Evolutionary conservation across 2,113 vertebrate genomes (phyloP).

Genomic region (Lampris incognitus): DNA sequence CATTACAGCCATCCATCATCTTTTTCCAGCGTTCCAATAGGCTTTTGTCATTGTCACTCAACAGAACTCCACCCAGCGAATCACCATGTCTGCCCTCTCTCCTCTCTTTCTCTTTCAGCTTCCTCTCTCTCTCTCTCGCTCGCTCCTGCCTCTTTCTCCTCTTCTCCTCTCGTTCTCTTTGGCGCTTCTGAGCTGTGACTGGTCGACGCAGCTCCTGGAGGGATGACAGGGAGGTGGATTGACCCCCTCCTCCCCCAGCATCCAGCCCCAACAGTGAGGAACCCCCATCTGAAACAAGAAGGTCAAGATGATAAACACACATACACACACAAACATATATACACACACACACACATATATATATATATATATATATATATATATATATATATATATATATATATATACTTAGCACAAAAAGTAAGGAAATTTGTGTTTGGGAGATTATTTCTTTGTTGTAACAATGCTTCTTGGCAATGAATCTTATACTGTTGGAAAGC

Average conservation of each 20-base stretch:
- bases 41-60: slow-evolving; percentile 92
- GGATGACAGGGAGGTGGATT: slow-evolving; percentile 55
- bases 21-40: slow-evolving; percentile 91
- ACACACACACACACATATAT: background rate
- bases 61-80: slow-evolving; percentile 84
- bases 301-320: background rate
- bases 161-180: slow-evolving; percentile 92
- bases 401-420: no score
- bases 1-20: slow-evolving; percentile 84
- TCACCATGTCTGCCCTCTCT: slow-evolving; percentile 81
- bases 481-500: no score
- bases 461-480: no score
- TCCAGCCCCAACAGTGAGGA: slow-evolving; percentile 64
- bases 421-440: no score
- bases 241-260: slow-evolving; percentile 43
- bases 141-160: slow-evolving; percentile 88
- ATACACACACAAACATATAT: background rate
- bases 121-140: slow-evolving; percentile 86
- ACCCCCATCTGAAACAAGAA: slow-evolving; percentile 74
- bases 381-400: no score
- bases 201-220: slow-evolving; percentile 83
- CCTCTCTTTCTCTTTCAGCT: slow-evolving; percentile 85
- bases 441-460: no score
- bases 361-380: no score
- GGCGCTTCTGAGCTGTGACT: slow-evolving; percentile 92